Evolutionary conservation across 2,113 vertebrate genomes (phyloP).

Genomic region (Chaenocephalus aceratus): DNA sequence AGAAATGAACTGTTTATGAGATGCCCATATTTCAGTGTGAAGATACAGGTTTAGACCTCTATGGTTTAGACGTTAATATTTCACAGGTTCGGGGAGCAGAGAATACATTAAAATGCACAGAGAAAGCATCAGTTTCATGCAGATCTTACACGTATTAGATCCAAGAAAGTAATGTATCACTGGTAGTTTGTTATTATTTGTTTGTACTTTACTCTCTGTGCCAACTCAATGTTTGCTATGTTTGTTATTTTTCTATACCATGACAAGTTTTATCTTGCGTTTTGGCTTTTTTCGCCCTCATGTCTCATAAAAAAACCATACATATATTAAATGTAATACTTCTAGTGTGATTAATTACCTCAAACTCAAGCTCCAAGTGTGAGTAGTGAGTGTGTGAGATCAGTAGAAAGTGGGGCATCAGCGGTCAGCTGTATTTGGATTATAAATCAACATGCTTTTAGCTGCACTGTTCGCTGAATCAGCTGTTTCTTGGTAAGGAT

Average conservation of each 20-base stretch:
- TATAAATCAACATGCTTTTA: conserved; percentile 70
- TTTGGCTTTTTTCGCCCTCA: conserved; percentile 23
- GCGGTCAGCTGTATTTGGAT: conserved; percentile 71
- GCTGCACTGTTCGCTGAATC: conserved; percentile 66
- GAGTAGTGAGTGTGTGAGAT: conserved; percentile 43
- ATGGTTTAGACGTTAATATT: conserved; percentile 25
- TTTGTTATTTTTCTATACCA: not conserved
- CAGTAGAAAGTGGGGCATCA: conserved; percentile 62
- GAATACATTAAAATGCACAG: conserved; percentile 23
- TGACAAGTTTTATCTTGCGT: conserved; percentile 17
- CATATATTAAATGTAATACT: conserved; percentile 32
- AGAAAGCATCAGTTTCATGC: conserved; percentile 1
- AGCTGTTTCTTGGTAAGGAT: conserved; percentile 62
- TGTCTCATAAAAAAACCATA: conserved; percentile 32
- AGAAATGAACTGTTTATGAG: conserved; percentile 76
- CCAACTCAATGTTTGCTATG: not conserved
- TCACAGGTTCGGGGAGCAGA: conserved; percentile 30
- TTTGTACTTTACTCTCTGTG: not conserved
- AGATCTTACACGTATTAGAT: not conserved
- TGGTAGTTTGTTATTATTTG: not conserved
- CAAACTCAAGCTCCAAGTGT: conserved; percentile 31
- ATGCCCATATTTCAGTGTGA: conserved; percentile 47
- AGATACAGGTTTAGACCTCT: conserved; percentile 34
- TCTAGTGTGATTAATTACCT: conserved; percentile 52
- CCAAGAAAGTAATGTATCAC: not conserved